A percentile compares a stretch with the other conserved stretches of the same genome.
phyloP scores from a whole-genome alignment of 2,113 vertebrate species.

The Paradisaea rubra region DNA sequence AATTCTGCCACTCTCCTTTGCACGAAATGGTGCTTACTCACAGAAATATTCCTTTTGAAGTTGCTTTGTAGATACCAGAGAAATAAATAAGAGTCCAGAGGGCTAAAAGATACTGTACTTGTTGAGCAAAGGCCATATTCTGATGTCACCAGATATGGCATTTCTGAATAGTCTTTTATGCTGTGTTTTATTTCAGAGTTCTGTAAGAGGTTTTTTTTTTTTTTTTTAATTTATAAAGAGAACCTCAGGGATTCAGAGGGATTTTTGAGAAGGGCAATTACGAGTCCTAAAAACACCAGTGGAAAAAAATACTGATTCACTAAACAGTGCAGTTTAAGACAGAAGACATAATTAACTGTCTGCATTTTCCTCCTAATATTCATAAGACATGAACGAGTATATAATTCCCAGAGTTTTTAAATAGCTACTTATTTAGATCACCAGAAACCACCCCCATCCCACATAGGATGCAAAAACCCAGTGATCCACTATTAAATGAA shows the following conservation, averaged over 20 bases:
- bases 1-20: neutral
- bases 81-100: neutral
- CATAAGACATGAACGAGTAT: slow-evolving; percentile 19
- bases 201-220: neutral
- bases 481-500: slow-evolving; percentile 62
- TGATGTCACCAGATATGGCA: slow-evolving; percentile 16
- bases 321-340: slow-evolving; percentile 30
- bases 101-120: neutral
- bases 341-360: neutral
- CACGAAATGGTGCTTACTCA: slow-evolving; percentile 26
- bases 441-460: slow-evolving; percentile 6
- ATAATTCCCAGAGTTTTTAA: slow-evolving; percentile 55
- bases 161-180: slow-evolving; percentile 44
- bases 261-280: slow-evolving; percentile 12
- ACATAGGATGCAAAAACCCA: slow-evolving; percentile 15
- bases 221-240: neutral
- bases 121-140: neutral
- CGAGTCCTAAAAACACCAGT: neutral
- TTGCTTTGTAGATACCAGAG: slow-evolving; percentile 4
- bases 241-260: neutral
- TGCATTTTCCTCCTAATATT: neutral
- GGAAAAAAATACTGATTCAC: slow-evolving; percentile 18
- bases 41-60: slow-evolving; percentile 29
- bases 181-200: neutral
- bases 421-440: slow-evolving; percentile 57